Conservation (phyloP, 2,888 invertebrate species). For the Phasia obesa region DNA sequence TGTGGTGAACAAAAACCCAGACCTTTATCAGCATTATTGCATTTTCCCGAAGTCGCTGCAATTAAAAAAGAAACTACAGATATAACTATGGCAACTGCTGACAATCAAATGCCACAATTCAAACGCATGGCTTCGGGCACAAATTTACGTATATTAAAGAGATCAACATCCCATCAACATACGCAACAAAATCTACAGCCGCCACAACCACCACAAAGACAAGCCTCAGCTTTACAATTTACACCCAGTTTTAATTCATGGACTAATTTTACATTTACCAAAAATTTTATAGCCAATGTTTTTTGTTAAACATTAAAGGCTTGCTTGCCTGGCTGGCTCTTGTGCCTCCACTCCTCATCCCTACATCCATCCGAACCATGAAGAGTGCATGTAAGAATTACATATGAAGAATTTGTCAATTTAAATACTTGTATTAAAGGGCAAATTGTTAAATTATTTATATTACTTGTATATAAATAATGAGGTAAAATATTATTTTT, state of each 20-base stretch:
- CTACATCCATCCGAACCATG: constrained; percentile 19
- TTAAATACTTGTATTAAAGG: constrained; percentile 19
- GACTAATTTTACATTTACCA: constrained; percentile 82
- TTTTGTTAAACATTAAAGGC: constrained; percentile 77
- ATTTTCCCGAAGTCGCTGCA: constrained; percentile 58
- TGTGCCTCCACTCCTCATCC: background rate
- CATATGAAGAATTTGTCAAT: constrained; percentile 3
- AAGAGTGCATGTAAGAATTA: constrained; percentile 30
- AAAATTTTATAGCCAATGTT: constrained; percentile 82
- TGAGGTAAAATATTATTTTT: constrained; percentile 40
- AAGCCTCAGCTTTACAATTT: constrained; percentile 74
- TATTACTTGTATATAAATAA: constrained; percentile 44
- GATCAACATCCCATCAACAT: constrained; percentile 76
- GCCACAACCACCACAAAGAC: constrained; percentile 64
- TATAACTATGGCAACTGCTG: background rate
- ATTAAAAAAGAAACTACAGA: constrained; percentile 43
- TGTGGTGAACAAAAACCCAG: constrained; percentile 60
- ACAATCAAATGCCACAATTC: constrained; percentile 71
- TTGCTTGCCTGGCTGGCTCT: background rate
- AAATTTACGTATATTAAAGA: constrained; percentile 77
- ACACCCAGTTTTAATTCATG: constrained; percentile 82
- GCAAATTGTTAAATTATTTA: constrained; percentile 27
- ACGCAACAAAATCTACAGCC: constrained; percentile 54
- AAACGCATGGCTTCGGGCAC: constrained; percentile 79
- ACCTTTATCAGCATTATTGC: constrained; percentile 73